Evolutionary conservation across 2,888 invertebrate genomes (phyloP), one percentile per base, ranked within the genome.

Genomic region (Chrysina gloriosa): DNA sequence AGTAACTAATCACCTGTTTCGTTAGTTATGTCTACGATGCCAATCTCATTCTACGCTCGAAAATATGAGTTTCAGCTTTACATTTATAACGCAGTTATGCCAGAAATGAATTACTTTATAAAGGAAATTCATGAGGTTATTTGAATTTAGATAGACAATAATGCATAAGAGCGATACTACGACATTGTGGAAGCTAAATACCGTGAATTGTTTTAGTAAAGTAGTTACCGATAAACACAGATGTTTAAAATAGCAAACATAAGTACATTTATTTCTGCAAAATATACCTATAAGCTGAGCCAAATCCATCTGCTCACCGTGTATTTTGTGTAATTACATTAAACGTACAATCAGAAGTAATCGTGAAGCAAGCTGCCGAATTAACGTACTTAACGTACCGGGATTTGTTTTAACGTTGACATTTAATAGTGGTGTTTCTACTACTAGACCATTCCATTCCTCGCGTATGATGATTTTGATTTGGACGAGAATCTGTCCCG

Each of bases 301-400:
- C 21, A 19, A 45, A 52, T 52, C 31, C 52, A 31, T 52, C 52
- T n/a, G n/a, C n/a, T 52, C 52, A 16, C 4, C 52, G 29, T 42
- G 45, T 7, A 63, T 29, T 29, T 63, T 45, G 14, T 42, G 19
- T 36, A 58, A 36, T 58, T 58, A 34, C 29, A 61, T 61, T 45
- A 25, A n/a, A 4, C 9, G 23, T 42, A 63, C 45, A 63, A 63
- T 63, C 25, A 45, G 42, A 36, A 63, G 45, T 45, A 42, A 42
- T 52, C 31, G 11, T 52, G 52, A 52, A 16, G 19, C 14, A 52
- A 16, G 29, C 16, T 52, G 11, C 14, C 29, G 2, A 29, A 29
- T 52, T 52, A 52, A 52, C 19, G 31, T 52, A 31, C 16, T 31
- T 52, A 31, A 48, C 29, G 19, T 52, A 31, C 34, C 11, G 9